Base-by-base conservation (phyloP, 2,888 invertebrate species). In the Prosopocoilus inquinatus region DNA sequence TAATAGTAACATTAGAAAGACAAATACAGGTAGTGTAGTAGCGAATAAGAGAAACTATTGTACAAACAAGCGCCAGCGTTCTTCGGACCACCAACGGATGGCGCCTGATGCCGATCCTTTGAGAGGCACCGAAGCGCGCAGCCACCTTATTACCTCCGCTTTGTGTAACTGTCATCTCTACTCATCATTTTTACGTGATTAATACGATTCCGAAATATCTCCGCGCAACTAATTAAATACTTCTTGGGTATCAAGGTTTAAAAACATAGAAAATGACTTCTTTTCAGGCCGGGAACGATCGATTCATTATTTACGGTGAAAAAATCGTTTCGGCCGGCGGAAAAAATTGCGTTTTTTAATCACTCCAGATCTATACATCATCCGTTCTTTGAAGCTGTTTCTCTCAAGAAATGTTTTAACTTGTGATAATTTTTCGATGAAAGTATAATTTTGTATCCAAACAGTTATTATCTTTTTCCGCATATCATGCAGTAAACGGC, bases 141-240 rank as follows among this genome's bases (percentile, higher is more conserved):
- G 53, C 50, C 57, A 50, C 53, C 39, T 57, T 57, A 57, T 57
- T 57, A 57, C 53, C 57, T 57, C 36, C 57, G 43, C 57, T 57
- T 57, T 57, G 57, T 57, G 48, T 53, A 53, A 53, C 57, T 57
- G 57, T 57, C 57, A 57, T 56, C 53, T 50, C 47, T 45, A 20
- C 38, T 52, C 47, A 57, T 53, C 53, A 53, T 57, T 57, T 55
- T 57, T 53, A 47, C 47, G 47, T 57, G 57, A 57, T 57, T 57
- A 57, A 57, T 57, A 57, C 50, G 53, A 57, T 53, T 57, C 50
- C 57, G 53, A 53, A 53, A 56, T 44, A 41, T 52, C 46, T 38
- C 38, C 43, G 20, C 20, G 44, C 46, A 52, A 56, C 56, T 56
- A 56, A 56, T 56, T 56, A 56, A 56, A 56, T 56, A 52, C 45